Percentiles rank a stretch among this genome's conserved stretches.
phyloP scores from a whole-genome alignment of 2,113 vertebrate species.

The Orthonyx spaldingii region DNA sequence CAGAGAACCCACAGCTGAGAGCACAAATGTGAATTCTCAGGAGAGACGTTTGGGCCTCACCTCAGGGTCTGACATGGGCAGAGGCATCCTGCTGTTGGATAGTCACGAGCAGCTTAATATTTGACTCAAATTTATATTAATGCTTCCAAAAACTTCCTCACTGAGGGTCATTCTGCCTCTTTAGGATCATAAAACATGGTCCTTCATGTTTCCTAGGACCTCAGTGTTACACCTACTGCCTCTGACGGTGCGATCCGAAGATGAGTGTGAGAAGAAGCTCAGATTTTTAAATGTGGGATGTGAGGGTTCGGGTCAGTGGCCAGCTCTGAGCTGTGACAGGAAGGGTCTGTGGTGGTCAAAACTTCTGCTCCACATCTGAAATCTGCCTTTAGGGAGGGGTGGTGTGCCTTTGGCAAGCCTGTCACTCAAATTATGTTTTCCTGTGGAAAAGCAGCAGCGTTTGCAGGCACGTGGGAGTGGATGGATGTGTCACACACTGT shows the following conservation, averaged over 20 bases:
- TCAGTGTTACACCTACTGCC: accelerated
- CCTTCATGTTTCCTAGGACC: background rate
- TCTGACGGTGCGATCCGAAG: too few species aligned
- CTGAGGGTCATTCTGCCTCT: background rate
- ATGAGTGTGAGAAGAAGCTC: background rate
- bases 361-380: accelerated
- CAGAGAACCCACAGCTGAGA: too few species aligned
- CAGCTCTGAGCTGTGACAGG: background rate
- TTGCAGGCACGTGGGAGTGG: accelerated
- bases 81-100: background rate
- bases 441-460: background rate
- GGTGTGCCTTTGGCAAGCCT: background rate
- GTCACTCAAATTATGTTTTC: background rate
- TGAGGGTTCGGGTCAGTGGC: accelerated
- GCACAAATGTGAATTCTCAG: too few species aligned
- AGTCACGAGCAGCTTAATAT: background rate
- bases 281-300: accelerated
- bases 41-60: accelerated
- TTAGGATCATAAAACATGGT: accelerated
- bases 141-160: background rate
- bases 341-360: background rate
- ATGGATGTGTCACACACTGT: accelerated
- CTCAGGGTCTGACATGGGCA: background rate
- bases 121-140: background rate
- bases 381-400: background rate